A percentile compares a stretch with the other conserved stretches of the same genome.
Conservation (phyloP, 2,113 vertebrate species). For the Scalopus aquaticus region DNA sequence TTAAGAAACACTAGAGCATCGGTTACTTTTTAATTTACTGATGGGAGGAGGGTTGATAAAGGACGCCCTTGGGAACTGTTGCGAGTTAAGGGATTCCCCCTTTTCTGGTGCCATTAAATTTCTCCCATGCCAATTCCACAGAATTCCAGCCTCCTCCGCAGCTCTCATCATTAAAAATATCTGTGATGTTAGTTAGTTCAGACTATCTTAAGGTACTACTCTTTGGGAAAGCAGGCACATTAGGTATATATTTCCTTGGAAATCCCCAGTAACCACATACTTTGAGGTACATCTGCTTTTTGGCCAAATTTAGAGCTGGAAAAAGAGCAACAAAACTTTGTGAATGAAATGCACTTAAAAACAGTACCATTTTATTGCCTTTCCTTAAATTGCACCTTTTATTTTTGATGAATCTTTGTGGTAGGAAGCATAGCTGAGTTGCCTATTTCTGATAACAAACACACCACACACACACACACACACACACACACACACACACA, state of each 20-base stretch:
- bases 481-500: neutral
- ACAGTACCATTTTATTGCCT: neutral
- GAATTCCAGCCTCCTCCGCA: neutral
- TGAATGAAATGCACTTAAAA: constrained; percentile 1
- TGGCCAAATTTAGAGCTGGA: neutral
- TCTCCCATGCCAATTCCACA: neutral
- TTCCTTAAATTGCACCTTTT: neutral
- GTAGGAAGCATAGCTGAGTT: neutral
- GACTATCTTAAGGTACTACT: neutral
- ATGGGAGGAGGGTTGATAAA: neutral
- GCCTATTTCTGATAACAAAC: neutral
- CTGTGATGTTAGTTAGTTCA: neutral
- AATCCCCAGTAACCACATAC: neutral
- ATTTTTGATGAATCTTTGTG: neutral
- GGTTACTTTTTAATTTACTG: neutral
- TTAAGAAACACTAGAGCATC: neutral
- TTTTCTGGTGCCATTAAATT: neutral
- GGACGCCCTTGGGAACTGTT: neutral
- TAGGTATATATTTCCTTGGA: neutral
- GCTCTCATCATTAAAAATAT: neutral
- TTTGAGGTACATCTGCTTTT: neutral
- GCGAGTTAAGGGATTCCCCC: neutral
- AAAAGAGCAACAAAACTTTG: neutral
- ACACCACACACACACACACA: neutral
- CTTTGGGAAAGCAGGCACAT: neutral